These are phyloP conservation scores for Istiophorus platypterus DNA, from an alignment of 2,113 vertebrate genomes.

Conservation along the genomic window DNA sequence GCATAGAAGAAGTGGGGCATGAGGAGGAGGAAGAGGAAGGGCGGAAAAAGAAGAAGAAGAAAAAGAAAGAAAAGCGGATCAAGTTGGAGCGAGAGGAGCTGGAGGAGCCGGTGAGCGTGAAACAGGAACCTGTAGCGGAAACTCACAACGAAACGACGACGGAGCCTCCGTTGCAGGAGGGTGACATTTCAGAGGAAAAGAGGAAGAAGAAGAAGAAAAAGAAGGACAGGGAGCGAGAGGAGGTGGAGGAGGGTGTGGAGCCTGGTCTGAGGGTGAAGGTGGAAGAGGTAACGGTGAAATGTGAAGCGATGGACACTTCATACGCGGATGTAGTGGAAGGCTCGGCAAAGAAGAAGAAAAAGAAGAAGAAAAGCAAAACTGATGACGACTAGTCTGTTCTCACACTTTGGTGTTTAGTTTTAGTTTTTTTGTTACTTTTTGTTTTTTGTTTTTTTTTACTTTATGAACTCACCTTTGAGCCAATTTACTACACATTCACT, in stretches of 20 bases:
- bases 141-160: conserved; percentile 17
- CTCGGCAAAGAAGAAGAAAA: conserved; percentile 79
- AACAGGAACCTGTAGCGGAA: conserved; percentile 55
- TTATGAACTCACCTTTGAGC: neutral
- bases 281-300: conserved; percentile 61
- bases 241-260: conserved; percentile 54
- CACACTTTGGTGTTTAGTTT: neutral
- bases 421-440: too few relatives aligned
- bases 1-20: conserved; percentile 2
- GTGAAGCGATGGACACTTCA: conserved; percentile 61
- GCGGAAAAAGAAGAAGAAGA: conserved; percentile 78
- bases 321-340: conserved; percentile 37
- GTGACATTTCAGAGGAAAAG: conserved; percentile 24
- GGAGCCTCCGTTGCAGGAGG: conserved; percentile 17
- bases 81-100: conserved; percentile 46
- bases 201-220: conserved; percentile 81
- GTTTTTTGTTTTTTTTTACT: neutral
- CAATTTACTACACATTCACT: neutral
- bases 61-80: conserved; percentile 76
- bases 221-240: conserved; percentile 60
- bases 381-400: conserved; percentile 57
- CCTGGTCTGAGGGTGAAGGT: conserved; percentile 29
- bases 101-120: conserved; percentile 40
- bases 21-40: conserved; percentile 5
- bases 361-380: conserved; percentile 74